phyloP scores from a whole-genome alignment of 1,140 invertebrate species.

The Leguminivora glycinivorella region DNA sequence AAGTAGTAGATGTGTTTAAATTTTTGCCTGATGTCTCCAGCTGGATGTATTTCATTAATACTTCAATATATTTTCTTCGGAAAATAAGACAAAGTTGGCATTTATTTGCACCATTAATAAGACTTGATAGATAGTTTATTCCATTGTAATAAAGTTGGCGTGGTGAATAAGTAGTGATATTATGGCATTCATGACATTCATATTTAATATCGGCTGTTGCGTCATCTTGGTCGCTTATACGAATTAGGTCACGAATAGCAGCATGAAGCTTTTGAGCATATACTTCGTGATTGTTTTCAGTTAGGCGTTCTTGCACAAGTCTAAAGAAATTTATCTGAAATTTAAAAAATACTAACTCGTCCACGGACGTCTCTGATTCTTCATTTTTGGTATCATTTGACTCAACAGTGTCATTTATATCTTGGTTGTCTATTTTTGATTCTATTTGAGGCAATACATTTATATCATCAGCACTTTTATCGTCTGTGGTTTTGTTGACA shows the following conservation, averaged over 20 bases:
- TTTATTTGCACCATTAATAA: background rate
- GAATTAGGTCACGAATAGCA: background rate
- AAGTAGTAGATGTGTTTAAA: background rate
- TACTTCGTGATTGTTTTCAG: background rate
- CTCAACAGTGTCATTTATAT: background rate
- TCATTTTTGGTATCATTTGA: background rate
- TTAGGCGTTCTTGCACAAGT: background rate
- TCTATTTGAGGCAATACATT: background rate
- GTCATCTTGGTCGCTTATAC: background rate
- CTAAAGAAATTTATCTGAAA: background rate
- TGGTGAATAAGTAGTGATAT: background rate
- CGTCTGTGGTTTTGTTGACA: background rate
- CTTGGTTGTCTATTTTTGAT: background rate
- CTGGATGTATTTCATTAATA: background rate
- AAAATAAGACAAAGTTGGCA: background rate
- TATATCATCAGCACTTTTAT: background rate
- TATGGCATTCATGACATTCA: constrained; percentile 5
- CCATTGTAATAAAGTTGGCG: background rate
- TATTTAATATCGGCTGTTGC: background rate
- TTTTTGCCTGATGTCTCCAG: background rate
- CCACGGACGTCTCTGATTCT: background rate
- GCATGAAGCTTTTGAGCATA: background rate
- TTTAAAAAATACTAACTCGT: background rate
- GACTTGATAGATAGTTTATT: background rate
- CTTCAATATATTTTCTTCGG: background rate